Evolutionary conservation across 2,797 vertebrate species (phyloP).

Genomic region (Brachyrhaphis roseni): DNA sequence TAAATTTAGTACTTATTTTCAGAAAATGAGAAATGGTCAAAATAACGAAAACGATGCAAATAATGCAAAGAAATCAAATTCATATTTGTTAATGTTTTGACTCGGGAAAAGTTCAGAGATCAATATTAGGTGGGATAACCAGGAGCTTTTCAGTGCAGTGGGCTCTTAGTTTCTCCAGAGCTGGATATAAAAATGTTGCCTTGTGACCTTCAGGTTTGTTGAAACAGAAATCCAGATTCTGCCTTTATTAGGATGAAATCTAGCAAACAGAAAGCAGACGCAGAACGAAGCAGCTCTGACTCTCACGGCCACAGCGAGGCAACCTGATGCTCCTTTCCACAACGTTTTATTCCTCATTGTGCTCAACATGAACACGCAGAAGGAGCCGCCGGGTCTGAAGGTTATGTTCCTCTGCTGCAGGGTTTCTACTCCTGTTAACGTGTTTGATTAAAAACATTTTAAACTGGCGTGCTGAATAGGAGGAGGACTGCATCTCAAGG

Average conservation of each 20-base stretch:
- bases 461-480: neutral
- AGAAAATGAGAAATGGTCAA: no score
- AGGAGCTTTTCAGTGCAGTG: no score
- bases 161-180: no score
- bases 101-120: no score
- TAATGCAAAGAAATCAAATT: no score
- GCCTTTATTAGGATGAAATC: constrained; percentile 37
- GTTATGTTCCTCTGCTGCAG: neutral
- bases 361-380: neutral
- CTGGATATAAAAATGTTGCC: neutral
- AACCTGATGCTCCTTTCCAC: constrained; percentile 41
- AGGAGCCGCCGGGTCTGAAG: neutral
- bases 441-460: neutral
- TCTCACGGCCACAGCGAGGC: constrained; percentile 54
- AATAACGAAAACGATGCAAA: no score
- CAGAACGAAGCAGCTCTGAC: constrained; percentile 41
- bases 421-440: neutral
- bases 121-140: no score
- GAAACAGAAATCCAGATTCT: constrained; percentile 35
- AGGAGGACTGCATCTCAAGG: neutral
- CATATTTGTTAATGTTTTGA: no score
- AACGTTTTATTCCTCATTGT: constrained; percentile 23
- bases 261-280: constrained; percentile 44
- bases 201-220: constrained; percentile 31
- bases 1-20: no score